These are phyloP conservation scores for Aldabrachelys gigantea DNA, from an alignment of 2,113 vertebrate genomes.

Conservation along the genomic window DNA sequence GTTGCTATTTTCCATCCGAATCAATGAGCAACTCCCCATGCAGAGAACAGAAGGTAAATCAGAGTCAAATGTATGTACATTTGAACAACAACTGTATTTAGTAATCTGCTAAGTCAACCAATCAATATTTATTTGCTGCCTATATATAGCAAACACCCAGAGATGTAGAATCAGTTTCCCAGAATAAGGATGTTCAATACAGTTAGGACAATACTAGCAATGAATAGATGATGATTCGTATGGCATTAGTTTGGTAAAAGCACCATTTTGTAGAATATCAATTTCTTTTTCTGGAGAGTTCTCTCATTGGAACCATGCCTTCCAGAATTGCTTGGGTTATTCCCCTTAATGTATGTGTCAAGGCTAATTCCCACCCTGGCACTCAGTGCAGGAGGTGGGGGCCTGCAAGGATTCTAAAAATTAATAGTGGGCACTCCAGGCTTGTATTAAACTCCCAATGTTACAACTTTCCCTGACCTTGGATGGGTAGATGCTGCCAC, in stretches of 20 bases:
- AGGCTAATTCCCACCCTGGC: too few species aligned
- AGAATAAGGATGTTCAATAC: neutral
- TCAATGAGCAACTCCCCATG: neutral
- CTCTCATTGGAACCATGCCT: neutral
- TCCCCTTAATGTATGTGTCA: neutral
- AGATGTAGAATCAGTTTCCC: neutral
- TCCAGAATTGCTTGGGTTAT: neutral
- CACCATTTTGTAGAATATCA: neutral
- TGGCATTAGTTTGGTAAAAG: conserved; percentile 16
- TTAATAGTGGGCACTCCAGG: too few species aligned
- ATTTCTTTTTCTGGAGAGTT: neutral
- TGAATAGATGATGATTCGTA: neutral
- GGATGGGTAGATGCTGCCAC: too few species aligned
- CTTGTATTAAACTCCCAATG: too few species aligned
- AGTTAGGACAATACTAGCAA: neutral
- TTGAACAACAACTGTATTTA: neutral
- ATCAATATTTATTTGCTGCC: conserved; percentile 21
- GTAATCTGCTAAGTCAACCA: conserved; percentile 8
- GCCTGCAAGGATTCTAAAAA: too few species aligned
- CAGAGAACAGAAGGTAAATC: neutral
- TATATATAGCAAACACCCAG: neutral
- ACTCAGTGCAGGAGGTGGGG: too few species aligned
- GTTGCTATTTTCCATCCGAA: neutral
- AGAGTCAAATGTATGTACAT: neutral
- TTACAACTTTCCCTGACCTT: too few species aligned